Percentiles rank a stretch among this genome's conserved stretches.
phyloP scores from a whole-genome alignment of 2,797 vertebrate genomes.

The Serranus cabrilla region DNA sequence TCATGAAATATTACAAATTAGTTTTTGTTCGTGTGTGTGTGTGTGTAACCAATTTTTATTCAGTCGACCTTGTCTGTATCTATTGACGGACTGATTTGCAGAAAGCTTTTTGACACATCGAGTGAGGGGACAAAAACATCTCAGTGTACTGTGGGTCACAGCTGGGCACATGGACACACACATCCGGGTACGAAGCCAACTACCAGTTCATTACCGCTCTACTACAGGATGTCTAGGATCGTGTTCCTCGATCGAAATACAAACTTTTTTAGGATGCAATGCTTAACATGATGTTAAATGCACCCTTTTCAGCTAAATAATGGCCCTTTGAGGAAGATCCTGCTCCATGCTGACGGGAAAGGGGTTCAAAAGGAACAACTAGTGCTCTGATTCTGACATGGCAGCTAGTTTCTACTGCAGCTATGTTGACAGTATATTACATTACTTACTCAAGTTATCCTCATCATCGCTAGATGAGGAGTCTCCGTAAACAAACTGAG shows the following conservation, averaged over 20 bases:
- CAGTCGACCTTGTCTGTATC: background rate
- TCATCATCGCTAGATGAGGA: conserved; percentile 96
- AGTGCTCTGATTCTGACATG: conserved; percentile 28
- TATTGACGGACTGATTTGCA: background rate
- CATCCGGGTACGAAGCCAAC: background rate
- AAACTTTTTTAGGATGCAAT: background rate
- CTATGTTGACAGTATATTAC: conserved; percentile 43
- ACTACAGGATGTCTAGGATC: background rate
- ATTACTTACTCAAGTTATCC: conserved; percentile 92
- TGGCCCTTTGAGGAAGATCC: conserved; percentile 2
- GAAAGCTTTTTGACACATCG: background rate
- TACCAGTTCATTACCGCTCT: background rate
- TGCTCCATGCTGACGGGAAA: background rate
- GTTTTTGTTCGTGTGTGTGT: background rate
- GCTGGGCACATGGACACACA: background rate
- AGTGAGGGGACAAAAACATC: background rate
- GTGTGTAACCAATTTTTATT: background rate
- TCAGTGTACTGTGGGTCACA: background rate
- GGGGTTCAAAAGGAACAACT: conserved; percentile 18
- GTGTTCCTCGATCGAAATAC: conserved; percentile 4
- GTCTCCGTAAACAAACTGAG: conserved; percentile 88
- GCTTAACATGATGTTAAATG: background rate
- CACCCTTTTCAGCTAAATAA: conserved; percentile 5
- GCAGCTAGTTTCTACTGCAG: conserved; percentile 58
- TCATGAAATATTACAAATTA: background rate